Evolutionary conservation across 2,888 invertebrate species (phyloP), one percentile per base, ranked within the genome.

Genomic region (Diaperis boleti): DNA sequence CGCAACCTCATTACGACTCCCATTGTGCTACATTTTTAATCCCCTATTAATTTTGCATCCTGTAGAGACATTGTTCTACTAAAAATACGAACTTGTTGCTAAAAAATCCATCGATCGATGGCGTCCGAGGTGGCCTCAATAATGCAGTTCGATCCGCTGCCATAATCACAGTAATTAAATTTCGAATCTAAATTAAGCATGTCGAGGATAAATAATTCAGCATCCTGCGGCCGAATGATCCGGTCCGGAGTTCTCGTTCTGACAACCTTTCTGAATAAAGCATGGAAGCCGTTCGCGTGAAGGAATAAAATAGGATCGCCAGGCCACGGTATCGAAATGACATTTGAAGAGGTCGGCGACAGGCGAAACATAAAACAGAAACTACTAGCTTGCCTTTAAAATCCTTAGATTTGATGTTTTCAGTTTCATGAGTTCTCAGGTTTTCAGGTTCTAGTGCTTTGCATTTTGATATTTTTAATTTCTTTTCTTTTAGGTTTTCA

Each of bases 111-210:
- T 49, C 49, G 39, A 54, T 54, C 11, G 6, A 7, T 15, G 22
- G 41, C 14, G 22, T 13, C 22, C 3, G 26, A 37, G 15, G 8
- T 22, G 14, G n/a, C n/a, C 15, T 39, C 41, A 54, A 54, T 54
- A 54, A 54, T 54, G 39, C 14, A 54, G 11, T 13, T 15, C 11
- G 3, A 33, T 35, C 14, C 14, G 29, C 54, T 29, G 35, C 29
- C 14, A 41, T 54, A 54, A 54, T 54, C 54, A 39, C 54, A 39
- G 41, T 39, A 54, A 54, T 54, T 54, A 49, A 49, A 54, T 54
- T 54, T 17, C 26, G 39, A 11, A 10, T 14, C 39, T 54, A 26
- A 54, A 54, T 54, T 54, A 54, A 41, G 39, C 39, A 54, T 8
- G 14, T 1, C 14, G 7, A 4, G 17, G 10, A 18, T 54, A 14